Evolutionary conservation across 2,797 vertebrate genomes (phyloP), one percentile per base, ranked within the genome.

Genomic region (Protonibea diacanthus): DNA sequence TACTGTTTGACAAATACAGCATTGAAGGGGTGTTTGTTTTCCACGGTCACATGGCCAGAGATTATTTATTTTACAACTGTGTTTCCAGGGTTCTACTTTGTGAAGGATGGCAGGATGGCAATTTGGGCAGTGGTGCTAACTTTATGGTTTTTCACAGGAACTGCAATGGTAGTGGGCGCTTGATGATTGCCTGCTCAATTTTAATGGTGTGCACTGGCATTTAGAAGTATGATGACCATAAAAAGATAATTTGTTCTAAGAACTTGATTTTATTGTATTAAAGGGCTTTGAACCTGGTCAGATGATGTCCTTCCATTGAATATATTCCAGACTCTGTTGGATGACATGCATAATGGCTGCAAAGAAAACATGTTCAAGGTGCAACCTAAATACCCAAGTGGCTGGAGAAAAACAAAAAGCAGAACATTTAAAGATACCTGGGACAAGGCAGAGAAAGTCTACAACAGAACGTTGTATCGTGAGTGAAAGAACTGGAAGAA

Each of bases 291-390:
- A 14, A 33, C 4, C 12, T 8, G 51, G 0, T 66, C 55, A 4
- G 59, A 77, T 14, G 0, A 9, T 9, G 33, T 38, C 33, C 0
- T 52, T 38, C n/a, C 56, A 1, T 42, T 90, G 60, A 80, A 88
- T 47, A 60, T 86, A 72, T 3, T 1, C 25, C 25, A 3, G 25
- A 25, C 25, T 17, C 87, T 18, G 82, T 87, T 7, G n/a, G 89
- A 92, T 64, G 88, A 91, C 65, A 85, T 82, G 84, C 88, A 84
- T 38, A 0, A 1, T 1, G 83, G 75, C 9, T 91, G 85, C 79
- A 74, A 56, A 60, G 65, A 80, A 15, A 8, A 78, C n/a, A 90
- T 91, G 88, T 9, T 2, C 33, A 53, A 73, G 47, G 2, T 89
- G 51, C 65, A 42, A 49, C 75, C 60, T 1, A 56, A 87, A 27